Evolutionary conservation across 1,140 invertebrate genomes (phyloP), one percentile per base, ranked within the genome.

Genomic region (Drosophila parabipectinata): DNA sequence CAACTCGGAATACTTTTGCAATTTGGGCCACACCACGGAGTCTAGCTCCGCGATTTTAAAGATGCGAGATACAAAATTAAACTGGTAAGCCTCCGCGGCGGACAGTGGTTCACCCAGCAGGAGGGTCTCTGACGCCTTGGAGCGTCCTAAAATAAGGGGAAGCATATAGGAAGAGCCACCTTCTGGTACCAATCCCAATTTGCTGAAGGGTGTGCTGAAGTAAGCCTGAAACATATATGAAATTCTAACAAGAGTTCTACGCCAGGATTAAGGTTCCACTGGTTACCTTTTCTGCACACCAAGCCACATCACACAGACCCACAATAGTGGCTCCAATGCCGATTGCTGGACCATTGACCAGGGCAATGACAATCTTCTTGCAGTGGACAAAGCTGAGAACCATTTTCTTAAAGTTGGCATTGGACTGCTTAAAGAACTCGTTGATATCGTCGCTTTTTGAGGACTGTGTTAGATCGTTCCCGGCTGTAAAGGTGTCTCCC

Each of bases 291-390:
- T 97, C 95, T 9, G 95, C 95, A 51, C 97, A 96, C 93, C 97
- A 98, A 24, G 98, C 95, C 52, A 96, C 93, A 94, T 99, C 98
- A 94, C 95, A 98, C 1, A 99, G 93, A 3, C 94, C 95, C 39
- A 98, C 92, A 0, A 95, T 95, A 4, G 98, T 99, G 1, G 95
- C 95, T 51, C 95, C 95, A 72, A 99, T 96, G 44, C 98, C 98
- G 76, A 99, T 95, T 6, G 98, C 97, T 52, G 97, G 98, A 30
- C 98, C 98, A 94, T 99, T 99, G 1, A 99, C 95, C 58, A 98
- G 91, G 28, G 95, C 96, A 64, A 99, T 93, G 26, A 99, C 91
- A 30, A 98, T 93, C 92, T 99, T 99, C 0, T 97, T 96, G 92
- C 97, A 98, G 72, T 95, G 94, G 62, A 99, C 98, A 63, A 98